Evolutionary conservation across 2,888 invertebrate genomes (phyloP).

Genomic region (Thymelicus sylvestris): DNA sequence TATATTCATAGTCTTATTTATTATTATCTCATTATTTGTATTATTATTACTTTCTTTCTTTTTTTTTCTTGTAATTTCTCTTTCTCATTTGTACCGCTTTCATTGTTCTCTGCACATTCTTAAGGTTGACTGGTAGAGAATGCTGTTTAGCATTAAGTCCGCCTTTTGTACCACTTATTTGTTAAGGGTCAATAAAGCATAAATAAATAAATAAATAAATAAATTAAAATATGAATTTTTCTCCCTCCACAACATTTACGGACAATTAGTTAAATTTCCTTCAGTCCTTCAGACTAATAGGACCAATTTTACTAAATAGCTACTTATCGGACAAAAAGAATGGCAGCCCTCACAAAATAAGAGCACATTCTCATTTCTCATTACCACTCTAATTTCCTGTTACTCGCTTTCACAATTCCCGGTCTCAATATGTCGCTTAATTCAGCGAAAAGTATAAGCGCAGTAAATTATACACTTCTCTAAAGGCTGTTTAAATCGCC

Average conservation of each 20-base stretch:
- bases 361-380: constrained; percentile 11
- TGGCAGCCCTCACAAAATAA: constrained; percentile 16
- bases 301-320: constrained; percentile 14
- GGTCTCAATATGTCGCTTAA: constrained; percentile 27
- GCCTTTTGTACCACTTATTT: no score
- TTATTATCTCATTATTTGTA: no score
- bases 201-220: no score
- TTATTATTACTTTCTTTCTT: no score
- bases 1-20: no score
- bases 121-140: no score
- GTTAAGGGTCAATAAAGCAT: no score
- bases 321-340: constrained; percentile 17
- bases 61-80: no score
- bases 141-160: no score
- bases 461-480: constrained; percentile 27
- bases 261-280: background rate
- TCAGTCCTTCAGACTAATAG: constrained; percentile 2
- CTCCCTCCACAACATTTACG: background rate
- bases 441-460: constrained; percentile 29
- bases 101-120: no score
- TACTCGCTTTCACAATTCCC: constrained; percentile 7
- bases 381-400: constrained; percentile 21
- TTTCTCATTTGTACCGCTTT: no score
- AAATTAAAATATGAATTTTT: no score
- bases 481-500: constrained; percentile 33